These are phyloP conservation scores for Megalonaias nervosa DNA, from an alignment of 1,140 invertebrate species.

Conservation along the genomic window DNA sequence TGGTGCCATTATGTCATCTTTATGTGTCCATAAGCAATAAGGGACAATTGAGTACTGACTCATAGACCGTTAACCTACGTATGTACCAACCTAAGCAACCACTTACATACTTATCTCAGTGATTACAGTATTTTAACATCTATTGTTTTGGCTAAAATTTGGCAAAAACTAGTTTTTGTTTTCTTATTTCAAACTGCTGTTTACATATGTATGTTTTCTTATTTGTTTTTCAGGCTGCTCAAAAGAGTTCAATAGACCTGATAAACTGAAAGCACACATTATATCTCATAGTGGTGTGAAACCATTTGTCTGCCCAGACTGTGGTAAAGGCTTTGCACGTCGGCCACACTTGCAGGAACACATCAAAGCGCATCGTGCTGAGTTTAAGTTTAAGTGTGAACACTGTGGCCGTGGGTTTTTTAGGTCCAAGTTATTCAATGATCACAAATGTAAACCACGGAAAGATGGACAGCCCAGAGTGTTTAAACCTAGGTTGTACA, in stretches of 20 bases:
- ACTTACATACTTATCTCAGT: not conserved
- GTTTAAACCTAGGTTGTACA: conserved; percentile 35
- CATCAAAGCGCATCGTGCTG: conserved; percentile 61
- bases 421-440: conserved; percentile 58
- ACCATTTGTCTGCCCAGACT: conserved; percentile 75
- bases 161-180: not conserved
- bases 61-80: not conserved
- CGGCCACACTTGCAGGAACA: conserved; percentile 67
- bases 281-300: conserved; percentile 73
- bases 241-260: conserved; percentile 78
- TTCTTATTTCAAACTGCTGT: not conserved
- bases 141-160: not conserved
- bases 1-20: too few relatives aligned
- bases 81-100: not conserved
- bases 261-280: conserved; percentile 73
- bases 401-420: conserved; percentile 76
- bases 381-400: conserved; percentile 71
- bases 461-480: conserved; percentile 35
- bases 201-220: not conserved
- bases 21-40: not conserved
- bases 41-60: not conserved
- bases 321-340: conserved; percentile 75
- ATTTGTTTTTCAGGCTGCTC: conserved; percentile 74
- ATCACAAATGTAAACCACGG: conserved; percentile 61
- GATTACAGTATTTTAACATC: not conserved